Percentiles rank a stretch among this genome's conserved stretches.
Conservation (phyloP, 2,888 invertebrate genomes). For the Acutogordius australiensis region DNA sequence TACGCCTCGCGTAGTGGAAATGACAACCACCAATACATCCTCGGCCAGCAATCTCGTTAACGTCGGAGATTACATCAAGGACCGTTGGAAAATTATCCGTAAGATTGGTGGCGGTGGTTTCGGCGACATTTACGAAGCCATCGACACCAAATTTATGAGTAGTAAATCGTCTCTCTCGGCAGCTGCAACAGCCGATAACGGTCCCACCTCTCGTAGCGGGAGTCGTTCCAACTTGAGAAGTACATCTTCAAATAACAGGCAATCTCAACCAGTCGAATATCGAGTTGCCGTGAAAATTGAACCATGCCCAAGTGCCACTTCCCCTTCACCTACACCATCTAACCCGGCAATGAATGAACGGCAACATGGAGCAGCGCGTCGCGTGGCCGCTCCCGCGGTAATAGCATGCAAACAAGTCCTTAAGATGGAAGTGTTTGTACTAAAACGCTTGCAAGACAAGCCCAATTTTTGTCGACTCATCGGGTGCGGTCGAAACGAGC, state of each 20-base stretch:
- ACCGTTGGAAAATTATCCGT: constrained; percentile 82
- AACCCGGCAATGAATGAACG: constrained; percentile 29
- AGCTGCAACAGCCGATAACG: neutral
- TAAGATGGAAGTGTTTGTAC: constrained; percentile 97
- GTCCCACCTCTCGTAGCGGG: too few species aligned
- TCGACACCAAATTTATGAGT: too few species aligned
- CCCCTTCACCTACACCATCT: neutral
- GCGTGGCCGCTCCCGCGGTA: neutral
- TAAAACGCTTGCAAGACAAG: constrained; percentile 88
- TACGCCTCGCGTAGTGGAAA: too few species aligned
- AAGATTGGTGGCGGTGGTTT: constrained; percentile 99
- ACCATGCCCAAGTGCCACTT: constrained; percentile 38
- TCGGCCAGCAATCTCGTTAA: too few species aligned
- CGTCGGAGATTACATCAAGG: constrained; percentile 27
- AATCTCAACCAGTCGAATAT: neutral
- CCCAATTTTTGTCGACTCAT: constrained; percentile 95
- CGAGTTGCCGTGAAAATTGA: constrained; percentile 79
- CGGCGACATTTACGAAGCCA: constrained; percentile 94
- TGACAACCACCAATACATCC: too few species aligned
- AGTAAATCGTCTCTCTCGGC: too few species aligned
- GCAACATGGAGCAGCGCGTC: neutral
- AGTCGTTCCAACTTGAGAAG: too few species aligned
- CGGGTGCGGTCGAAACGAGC: constrained; percentile 88
- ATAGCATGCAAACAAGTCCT: constrained; percentile 76
- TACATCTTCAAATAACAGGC: too few species aligned